These are phyloP conservation scores for Clarias gariepinus DNA, from an alignment of 2,113 vertebrate species.

Conservation along the genomic window DNA sequence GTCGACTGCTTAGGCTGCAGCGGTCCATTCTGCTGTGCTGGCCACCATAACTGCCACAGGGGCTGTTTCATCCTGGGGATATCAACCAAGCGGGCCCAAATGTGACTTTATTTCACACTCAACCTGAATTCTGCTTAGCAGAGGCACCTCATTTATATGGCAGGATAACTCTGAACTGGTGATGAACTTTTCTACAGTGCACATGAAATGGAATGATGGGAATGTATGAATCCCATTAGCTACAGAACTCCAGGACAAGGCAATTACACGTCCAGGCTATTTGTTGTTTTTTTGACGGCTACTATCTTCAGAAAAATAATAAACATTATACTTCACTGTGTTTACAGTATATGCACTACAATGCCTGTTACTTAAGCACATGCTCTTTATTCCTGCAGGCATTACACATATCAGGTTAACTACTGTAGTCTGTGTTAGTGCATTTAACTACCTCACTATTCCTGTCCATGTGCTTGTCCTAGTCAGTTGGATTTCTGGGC, in stretches of 20 bases:
- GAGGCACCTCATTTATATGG: conserved; percentile 27
- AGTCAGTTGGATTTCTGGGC: background rate
- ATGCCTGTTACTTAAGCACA: background rate
- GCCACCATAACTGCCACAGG: conserved; percentile 19
- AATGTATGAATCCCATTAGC: background rate
- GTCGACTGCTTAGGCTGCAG: conserved; percentile 32
- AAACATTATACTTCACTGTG: background rate
- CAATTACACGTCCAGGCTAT: background rate
- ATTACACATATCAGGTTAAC: background rate
- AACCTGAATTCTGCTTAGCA: background rate
- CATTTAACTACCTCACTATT: background rate
- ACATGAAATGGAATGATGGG: conserved; percentile 17
- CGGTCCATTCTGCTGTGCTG: conserved; percentile 29
- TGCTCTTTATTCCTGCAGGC: background rate
- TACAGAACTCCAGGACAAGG: background rate
- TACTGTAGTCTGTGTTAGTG: background rate
- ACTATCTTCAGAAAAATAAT: no score
- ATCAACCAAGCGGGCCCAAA: conserved; percentile 11
- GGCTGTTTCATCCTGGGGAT: conserved; percentile 35
- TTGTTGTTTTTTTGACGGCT: background rate
- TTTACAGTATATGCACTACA: background rate
- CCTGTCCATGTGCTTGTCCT: background rate
- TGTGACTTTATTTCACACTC: background rate
- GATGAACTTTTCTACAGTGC: conserved; percentile 10
- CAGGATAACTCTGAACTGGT: conserved; percentile 28